Conservation (phyloP, 2,113 vertebrate genomes). For the Stictonetta naevosa region DNA sequence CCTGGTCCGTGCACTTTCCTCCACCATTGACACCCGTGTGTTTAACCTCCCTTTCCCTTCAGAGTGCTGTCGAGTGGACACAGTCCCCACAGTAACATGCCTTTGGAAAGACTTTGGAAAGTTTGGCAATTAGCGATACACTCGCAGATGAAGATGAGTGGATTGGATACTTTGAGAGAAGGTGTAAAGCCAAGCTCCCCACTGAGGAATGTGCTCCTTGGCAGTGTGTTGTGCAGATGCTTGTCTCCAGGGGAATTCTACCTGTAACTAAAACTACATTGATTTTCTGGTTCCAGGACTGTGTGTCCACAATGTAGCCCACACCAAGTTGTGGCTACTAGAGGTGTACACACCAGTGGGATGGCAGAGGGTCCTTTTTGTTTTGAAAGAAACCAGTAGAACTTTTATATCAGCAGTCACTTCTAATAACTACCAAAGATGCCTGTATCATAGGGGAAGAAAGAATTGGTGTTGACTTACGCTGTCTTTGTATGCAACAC, state of each 20-base stretch:
- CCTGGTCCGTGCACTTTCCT: conserved; percentile 78
- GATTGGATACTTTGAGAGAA: conserved; percentile 31
- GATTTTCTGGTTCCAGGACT: conserved; percentile 26
- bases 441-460: conserved; percentile 21
- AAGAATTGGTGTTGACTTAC: background rate
- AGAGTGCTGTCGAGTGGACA: conserved; percentile 39
- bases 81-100: background rate
- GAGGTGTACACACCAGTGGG: background rate
- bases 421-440: conserved; percentile 29
- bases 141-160: conserved; percentile 39
- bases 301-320: conserved; percentile 4
- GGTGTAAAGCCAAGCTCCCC: background rate
- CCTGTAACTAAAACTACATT: conserved; percentile 3
- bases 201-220: background rate
- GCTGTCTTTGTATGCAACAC: background rate
- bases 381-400: conserved; percentile 16
- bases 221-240: background rate
- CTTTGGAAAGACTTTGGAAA: conserved; percentile 7
- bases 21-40: conserved; percentile 83
- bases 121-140: conserved; percentile 10
- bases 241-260: conserved; percentile 39
- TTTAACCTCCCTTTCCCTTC: conserved; percentile 59
- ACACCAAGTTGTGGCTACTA: conserved; percentile 14
- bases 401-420: background rate
- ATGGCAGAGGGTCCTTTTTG: conserved; percentile 16